These are phyloP conservation scores for Acyrthosiphon pisum DNA, from an alignment of 1,140 invertebrate genomes.

Conservation along the genomic window DNA sequence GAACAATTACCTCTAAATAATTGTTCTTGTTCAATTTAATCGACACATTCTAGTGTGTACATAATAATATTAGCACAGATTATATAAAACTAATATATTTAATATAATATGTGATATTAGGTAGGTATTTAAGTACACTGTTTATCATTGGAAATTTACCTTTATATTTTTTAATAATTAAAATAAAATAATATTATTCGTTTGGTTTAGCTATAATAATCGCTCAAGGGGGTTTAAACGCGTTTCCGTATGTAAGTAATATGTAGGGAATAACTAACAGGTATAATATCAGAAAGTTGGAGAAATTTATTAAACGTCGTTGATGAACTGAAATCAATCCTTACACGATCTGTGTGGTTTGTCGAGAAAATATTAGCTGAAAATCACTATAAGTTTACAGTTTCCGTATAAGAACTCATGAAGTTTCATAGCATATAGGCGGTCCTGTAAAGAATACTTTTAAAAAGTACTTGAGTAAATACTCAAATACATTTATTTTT, in stretches of 20 bases:
- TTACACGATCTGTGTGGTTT: background rate
- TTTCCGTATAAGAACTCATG: background rate
- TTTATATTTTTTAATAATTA: background rate
- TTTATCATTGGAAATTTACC: too few species aligned
- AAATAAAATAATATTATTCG: background rate
- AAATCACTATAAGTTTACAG: background rate
- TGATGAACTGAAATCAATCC: background rate
- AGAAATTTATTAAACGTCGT: background rate
- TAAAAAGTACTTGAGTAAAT: too few species aligned
- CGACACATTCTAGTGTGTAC: background rate
- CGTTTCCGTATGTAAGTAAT: background rate
- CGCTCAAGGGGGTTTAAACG: background rate
- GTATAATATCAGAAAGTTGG: background rate
- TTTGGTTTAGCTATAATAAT: background rate
- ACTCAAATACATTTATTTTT: too few species aligned
- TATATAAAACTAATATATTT: too few species aligned
- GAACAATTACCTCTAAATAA: background rate
- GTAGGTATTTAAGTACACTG: too few species aligned
- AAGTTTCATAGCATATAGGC: background rate
- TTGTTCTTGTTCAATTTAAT: background rate
- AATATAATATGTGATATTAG: background rate
- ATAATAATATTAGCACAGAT: background rate
- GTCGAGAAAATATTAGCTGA: background rate
- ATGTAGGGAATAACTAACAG: background rate
- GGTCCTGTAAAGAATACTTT: too few species aligned